These are phyloP conservation scores for Zaprionus gabonicus DNA, from an alignment of 1,140 invertebrate genomes.

Conservation along the genomic window DNA sequence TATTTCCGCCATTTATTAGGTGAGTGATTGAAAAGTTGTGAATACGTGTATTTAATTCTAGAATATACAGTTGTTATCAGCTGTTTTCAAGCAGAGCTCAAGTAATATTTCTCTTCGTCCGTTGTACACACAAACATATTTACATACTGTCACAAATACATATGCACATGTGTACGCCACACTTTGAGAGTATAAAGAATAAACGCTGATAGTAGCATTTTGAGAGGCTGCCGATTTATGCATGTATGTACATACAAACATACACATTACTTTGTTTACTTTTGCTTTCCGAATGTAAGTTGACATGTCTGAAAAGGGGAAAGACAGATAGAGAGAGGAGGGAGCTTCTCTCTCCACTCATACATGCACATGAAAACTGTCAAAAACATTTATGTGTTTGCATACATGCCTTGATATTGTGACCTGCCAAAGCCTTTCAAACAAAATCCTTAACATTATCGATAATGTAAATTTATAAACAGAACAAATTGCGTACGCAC, in stretches of 20 bases:
- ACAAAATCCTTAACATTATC: background rate
- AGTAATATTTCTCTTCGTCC: background rate
- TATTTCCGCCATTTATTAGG: background rate
- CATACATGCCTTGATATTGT: background rate
- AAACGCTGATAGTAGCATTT: background rate
- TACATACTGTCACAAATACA: background rate
- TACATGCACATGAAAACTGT: background rate
- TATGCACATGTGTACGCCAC: background rate
- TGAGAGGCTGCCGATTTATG: background rate
- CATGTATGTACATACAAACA: background rate
- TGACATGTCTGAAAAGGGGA: background rate
- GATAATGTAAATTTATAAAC: background rate
- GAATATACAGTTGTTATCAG: background rate
- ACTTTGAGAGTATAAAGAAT: background rate
- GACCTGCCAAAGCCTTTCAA: background rate
- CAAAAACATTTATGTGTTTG: background rate
- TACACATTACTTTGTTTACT: constrained; percentile 11
- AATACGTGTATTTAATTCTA: background rate
- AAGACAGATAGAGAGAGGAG: too few species aligned
- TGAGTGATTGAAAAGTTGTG: background rate
- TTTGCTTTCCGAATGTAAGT: background rate
- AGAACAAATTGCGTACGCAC: background rate
- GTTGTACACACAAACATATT: background rate
- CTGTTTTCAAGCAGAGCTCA: background rate
- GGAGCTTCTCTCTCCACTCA: background rate